Evolutionary conservation across 2,113 vertebrate species (phyloP).

Genomic region (Hymenochirus boettgeri): DNA sequence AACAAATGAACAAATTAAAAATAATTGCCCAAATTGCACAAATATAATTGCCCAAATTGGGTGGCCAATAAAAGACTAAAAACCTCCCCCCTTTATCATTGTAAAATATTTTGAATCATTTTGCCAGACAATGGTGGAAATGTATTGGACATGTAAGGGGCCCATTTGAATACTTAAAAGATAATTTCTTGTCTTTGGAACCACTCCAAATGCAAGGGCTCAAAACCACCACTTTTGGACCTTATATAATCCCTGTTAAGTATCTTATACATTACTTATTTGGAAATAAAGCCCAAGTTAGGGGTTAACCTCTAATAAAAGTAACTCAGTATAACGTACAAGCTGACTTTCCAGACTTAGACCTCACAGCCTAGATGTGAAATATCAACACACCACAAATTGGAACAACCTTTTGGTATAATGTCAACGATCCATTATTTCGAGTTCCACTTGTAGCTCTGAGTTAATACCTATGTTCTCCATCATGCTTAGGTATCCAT

Average conservation of each 20-base stretch:
- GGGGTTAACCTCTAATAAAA: conserved; percentile 9
- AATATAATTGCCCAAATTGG: neutral
- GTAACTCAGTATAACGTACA: neutral
- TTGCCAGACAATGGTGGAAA: conserved; percentile 22
- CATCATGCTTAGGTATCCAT: neutral
- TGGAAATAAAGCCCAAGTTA: conserved; percentile 9
- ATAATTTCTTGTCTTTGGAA: conserved; percentile 15
- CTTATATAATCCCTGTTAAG: conserved; percentile 16
- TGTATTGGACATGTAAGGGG: conserved; percentile 15
- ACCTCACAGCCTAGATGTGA: conserved; percentile 19
- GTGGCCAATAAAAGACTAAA: neutral
- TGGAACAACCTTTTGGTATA: conserved; percentile 17
- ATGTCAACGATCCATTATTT: conserved; percentile 8
- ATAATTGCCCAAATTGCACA: neutral
- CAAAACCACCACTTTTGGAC: conserved; percentile 28
- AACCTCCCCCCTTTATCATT: neutral
- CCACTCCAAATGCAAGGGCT: conserved; percentile 12
- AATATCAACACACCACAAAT: conserved; percentile 32
- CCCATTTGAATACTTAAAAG: conserved; percentile 13
- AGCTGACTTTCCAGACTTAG: conserved; percentile 15
- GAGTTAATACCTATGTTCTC: too few species aligned
- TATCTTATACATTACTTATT: conserved; percentile 23
- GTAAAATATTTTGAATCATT: neutral
- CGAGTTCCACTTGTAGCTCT: neutral
- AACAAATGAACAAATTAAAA: neutral